Percentiles rank a stretch among this genome's conserved stretches.
Evolutionary conservation across 2,797 vertebrate genomes (phyloP).

Genomic region (Myioborus melanocephalus): DNA sequence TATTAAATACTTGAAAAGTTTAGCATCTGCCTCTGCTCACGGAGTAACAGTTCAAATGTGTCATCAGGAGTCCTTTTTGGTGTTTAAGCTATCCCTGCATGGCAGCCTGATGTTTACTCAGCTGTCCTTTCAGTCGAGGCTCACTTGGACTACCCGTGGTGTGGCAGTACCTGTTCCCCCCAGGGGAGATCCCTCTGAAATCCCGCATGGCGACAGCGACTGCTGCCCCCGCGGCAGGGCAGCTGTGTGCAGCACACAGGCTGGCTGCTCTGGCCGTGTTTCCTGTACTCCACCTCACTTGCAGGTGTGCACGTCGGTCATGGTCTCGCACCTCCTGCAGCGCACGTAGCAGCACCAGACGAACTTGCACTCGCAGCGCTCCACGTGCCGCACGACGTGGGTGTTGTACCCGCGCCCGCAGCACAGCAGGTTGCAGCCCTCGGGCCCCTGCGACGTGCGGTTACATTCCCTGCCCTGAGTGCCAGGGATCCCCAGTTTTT

Average conservation of each 20-base stretch:
- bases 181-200: neutral
- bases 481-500: constrained; percentile 82
- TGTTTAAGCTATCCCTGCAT: neutral
- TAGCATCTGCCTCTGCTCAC: neutral
- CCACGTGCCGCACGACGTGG: constrained; percentile 87
- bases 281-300: constrained; percentile 72
- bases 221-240: accelerated
- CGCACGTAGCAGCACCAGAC: constrained; percentile 98
- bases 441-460: constrained; percentile 84
- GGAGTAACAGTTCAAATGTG: neutral
- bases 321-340: constrained; percentile 92
- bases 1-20: neutral
- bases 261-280: accelerated
- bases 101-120: neutral
- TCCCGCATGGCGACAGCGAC: accelerated
- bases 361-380: constrained; percentile 94
- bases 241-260: accelerated
- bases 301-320: constrained; percentile 95
- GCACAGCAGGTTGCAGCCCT: constrained; percentile 92
- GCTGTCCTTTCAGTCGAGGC: neutral
- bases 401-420: constrained; percentile 97
- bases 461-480: constrained; percentile 92
- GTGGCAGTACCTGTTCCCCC: neutral
- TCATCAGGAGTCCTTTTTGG: neutral
- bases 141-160: neutral